Percentiles rank a stretch among this genome's conserved stretches.
Conservation (phyloP, 2,888 invertebrate genomes). For the Parochlus steinenii region DNA sequence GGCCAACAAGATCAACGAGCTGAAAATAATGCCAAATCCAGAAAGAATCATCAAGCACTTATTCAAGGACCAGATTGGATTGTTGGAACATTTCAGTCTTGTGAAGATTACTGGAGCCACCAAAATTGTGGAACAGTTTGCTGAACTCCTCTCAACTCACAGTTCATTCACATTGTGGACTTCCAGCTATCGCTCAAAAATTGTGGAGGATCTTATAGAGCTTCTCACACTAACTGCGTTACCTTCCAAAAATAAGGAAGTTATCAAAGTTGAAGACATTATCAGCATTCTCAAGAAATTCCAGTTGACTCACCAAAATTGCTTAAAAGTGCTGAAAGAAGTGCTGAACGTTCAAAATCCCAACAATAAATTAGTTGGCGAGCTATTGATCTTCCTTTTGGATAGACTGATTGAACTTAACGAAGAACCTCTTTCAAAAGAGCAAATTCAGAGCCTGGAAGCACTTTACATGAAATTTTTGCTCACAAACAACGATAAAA, state of each 20-base stretch:
- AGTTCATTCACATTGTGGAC: neutral
- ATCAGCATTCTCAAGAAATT: slow-evolving; percentile 1
- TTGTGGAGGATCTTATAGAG: slow-evolving; percentile 3
- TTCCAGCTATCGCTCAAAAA: neutral
- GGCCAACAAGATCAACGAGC: slow-evolving; percentile 5
- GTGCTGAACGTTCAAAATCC: neutral
- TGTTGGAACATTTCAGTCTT: slow-evolving; percentile 5
- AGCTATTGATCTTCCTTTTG: neutral
- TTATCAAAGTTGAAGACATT: neutral
- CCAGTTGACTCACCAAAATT: slow-evolving; percentile 1
- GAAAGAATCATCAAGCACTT: slow-evolving; percentile 2
- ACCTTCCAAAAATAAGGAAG: too few relatives aligned
- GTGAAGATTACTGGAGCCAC: neutral
- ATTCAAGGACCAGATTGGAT: neutral
- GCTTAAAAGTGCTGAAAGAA: neutral
- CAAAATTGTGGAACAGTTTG: neutral
- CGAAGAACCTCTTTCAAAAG: neutral
- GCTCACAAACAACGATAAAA: slow-evolving; percentile 20
- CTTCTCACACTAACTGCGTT: neutral
- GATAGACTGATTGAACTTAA: neutral
- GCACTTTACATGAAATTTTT: slow-evolving; percentile 4
- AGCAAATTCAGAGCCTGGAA: slow-evolving; percentile 16
- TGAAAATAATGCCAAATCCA: neutral
- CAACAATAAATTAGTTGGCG: neutral
- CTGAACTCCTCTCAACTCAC: neutral